A percentile compares a stretch with the other conserved stretches of the same genome.
phyloP scores from a whole-genome alignment of 2,113 vertebrate genomes.

The Gymnogyps californianus region DNA sequence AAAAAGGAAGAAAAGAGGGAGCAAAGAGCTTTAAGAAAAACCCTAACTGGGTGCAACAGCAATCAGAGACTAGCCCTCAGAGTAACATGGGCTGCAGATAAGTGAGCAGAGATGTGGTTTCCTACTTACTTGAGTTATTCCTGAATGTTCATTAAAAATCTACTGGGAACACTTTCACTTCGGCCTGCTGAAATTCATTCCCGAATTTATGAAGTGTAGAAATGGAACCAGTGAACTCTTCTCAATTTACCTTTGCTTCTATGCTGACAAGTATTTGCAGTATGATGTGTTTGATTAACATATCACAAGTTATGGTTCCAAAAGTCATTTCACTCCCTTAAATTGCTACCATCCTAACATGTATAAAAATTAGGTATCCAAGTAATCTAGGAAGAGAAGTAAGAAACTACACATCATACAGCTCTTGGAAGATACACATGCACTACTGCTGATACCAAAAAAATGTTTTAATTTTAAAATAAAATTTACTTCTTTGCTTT shows the following conservation, averaged over 20 bases:
- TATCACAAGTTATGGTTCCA: neutral
- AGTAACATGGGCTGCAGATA: neutral
- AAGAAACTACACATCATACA: neutral
- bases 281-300: neutral
- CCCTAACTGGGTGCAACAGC: neutral
- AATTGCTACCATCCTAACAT: neutral
- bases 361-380: neutral
- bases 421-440: neutral
- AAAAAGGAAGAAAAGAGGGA: neutral
- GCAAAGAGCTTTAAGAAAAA: neutral
- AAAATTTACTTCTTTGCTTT: neutral
- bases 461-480: neutral
- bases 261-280: neutral
- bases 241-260: neutral
- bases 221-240: neutral
- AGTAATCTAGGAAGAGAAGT: neutral
- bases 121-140: neutral
- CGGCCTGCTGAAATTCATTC: neutral
- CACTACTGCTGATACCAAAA: neutral
- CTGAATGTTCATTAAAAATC: neutral
- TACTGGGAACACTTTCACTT: neutral
- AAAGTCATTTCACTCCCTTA: neutral
- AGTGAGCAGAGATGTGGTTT: fast-evolving
- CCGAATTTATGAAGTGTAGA: neutral
- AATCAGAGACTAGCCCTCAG: neutral